A percentile compares a stretch with the other conserved stretches of the same genome.
These are phyloP conservation scores for Nasua narica DNA, from an alignment of 2,797 vertebrate species.

Conservation along the genomic window DNA sequence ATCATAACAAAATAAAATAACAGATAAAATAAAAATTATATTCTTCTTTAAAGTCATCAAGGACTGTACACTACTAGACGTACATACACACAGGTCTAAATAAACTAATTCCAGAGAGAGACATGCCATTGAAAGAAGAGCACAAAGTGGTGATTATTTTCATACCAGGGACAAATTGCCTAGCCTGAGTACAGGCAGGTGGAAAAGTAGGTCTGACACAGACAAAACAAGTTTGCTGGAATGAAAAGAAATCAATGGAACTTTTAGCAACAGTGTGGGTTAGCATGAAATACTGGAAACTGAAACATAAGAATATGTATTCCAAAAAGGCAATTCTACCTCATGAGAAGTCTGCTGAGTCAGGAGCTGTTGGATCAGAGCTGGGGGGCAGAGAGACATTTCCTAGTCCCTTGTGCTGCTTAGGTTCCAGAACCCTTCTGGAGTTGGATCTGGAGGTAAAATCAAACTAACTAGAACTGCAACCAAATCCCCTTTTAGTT, in stretches of 20 bases:
- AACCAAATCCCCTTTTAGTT: background rate
- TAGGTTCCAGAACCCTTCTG: background rate
- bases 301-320: conserved; percentile 30
- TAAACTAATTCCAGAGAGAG: background rate
- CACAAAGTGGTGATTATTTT: background rate
- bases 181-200: background rate
- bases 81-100: background rate
- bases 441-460: background rate
- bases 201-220: background rate
- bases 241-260: conserved; percentile 25
- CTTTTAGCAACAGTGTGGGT: background rate
- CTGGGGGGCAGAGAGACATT: background rate
- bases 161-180: background rate
- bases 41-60: background rate
- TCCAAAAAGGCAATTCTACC: background rate
- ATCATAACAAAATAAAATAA: conserved; percentile 19
- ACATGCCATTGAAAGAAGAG: background rate
- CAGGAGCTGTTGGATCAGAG: background rate
- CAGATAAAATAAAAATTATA: background rate
- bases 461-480: background rate
- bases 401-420: background rate
- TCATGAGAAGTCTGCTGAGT: background rate
- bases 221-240: background rate
- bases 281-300: background rate
- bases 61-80: background rate